These are phyloP conservation scores for Pica pica DNA, from an alignment of 2,113 vertebrate species.

Conservation along the genomic window DNA sequence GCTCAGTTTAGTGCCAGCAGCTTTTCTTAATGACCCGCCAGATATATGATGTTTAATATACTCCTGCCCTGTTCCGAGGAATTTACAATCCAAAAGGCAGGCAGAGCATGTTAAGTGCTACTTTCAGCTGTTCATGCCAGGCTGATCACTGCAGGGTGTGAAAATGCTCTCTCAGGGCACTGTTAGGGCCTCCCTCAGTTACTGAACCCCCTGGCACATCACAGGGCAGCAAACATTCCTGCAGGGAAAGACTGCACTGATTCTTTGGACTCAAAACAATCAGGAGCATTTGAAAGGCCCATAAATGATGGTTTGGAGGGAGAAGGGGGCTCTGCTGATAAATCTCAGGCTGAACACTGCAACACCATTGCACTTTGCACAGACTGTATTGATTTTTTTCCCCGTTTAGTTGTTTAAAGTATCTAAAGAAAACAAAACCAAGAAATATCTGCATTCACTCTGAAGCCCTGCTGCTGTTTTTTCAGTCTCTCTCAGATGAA, in stretches of 20 bases:
- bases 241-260: background rate
- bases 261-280: background rate
- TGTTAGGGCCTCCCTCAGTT: background rate
- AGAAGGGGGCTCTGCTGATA: background rate
- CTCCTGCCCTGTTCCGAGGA: background rate
- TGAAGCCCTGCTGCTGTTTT: background rate
- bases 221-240: background rate
- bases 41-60: background rate
- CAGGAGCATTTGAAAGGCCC: background rate
- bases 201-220: background rate
- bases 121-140: background rate
- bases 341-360: background rate
- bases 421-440: background rate
- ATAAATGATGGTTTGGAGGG: background rate
- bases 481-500: background rate
- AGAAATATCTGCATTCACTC: background rate
- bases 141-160: background rate
- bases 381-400: accelerated
- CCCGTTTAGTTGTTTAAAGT: background rate
- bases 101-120: background rate
- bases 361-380: background rate
- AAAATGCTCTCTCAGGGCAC: background rate
- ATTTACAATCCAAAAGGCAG: background rate
- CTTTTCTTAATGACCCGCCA: background rate
- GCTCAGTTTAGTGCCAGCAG: background rate